Evolutionary conservation across 2,888 invertebrate genomes (phyloP).

Genomic region (Caenorhabditis zanzibari): DNA sequence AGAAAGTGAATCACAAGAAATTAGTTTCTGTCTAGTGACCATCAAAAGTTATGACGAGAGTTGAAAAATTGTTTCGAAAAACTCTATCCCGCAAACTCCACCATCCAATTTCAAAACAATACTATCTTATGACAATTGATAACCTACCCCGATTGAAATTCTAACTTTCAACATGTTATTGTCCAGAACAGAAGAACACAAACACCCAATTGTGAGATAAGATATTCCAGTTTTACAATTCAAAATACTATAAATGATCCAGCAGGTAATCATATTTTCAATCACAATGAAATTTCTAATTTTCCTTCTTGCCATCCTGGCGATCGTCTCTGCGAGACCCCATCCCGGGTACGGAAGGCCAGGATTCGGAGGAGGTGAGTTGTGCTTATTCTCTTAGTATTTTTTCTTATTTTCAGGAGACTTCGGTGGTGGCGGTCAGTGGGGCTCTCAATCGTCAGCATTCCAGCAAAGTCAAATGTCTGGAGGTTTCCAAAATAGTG

Average conservation of each 20-base stretch:
- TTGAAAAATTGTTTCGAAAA: not conserved
- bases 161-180: slow-evolving; percentile 15
- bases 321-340: slow-evolving; percentile 30
- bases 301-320: slow-evolving; percentile 13
- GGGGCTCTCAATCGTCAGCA: slow-evolving; percentile 48
- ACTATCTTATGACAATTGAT: not conserved
- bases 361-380: slow-evolving; percentile 2
- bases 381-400: not conserved
- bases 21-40: not conserved
- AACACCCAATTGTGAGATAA: slow-evolving; percentile 11
- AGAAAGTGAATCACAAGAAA: not conserved
- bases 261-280: not conserved
- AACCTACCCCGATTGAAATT: not conserved
- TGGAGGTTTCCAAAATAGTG: slow-evolving; percentile 49
- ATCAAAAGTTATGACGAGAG: too few relatives aligned
- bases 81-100: too few relatives aligned
- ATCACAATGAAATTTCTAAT: not conserved
- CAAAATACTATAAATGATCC: slow-evolving; percentile 5
- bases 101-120: not conserved
- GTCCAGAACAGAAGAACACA: not conserved
- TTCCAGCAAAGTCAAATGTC: slow-evolving; percentile 44
- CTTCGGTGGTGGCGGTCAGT: slow-evolving; percentile 50
- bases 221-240: not conserved
- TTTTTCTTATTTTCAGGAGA: slow-evolving; percentile 12
- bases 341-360: slow-evolving; percentile 56